Base-by-base conservation (phyloP, 1,140 invertebrate species). In the Odontomachus brunneus region DNA sequence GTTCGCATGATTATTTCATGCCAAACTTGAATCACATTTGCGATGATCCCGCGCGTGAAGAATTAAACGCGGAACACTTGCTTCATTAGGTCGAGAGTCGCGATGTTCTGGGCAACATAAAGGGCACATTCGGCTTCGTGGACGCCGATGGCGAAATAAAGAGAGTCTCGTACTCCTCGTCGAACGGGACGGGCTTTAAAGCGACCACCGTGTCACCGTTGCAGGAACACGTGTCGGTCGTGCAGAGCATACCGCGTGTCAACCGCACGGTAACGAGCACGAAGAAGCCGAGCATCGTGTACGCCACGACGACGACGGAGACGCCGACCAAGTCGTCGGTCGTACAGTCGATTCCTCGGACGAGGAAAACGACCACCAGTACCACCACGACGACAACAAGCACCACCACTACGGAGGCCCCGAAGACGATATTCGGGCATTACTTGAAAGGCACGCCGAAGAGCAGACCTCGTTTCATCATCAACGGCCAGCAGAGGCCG, bases 51-150 rank as follows among this genome's bases (percentile, higher is more conserved):
- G 11, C 17, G 53, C 3, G n/a, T 51, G 48, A 67, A 51, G 14
- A 38, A 66, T 2, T 87, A 72, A 86, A 82, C 15, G 55, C 14
- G 22, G 62, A 67, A 66, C 53, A 38, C 80, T 74, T 84, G n/a
- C 62, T 78, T 93, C 90, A 82, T 81, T 87, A 94, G 93, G 97
- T 97, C 75, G 97, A 98, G 93, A 98, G 97, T 85, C 94, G 97
- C 76, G 97, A 97, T 90, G 96, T 97, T 29, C 93, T 96, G 83
- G 97, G 97, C 24, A 97, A 97, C 90, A 97, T 98, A 53, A 97
- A 97, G 91, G 97, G 97, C 62, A 97, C 97, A 48, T 98, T 97
- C 92, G 97, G 97, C 72, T 98, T 97, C 93, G 95, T 98, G 49
- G 97, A 98, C 90, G 95, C 96, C 53, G 95, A 96, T 84, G 97